Base-by-base conservation (phyloP, 1,140 invertebrate genomes). In the Gryllus bimaculatus region DNA sequence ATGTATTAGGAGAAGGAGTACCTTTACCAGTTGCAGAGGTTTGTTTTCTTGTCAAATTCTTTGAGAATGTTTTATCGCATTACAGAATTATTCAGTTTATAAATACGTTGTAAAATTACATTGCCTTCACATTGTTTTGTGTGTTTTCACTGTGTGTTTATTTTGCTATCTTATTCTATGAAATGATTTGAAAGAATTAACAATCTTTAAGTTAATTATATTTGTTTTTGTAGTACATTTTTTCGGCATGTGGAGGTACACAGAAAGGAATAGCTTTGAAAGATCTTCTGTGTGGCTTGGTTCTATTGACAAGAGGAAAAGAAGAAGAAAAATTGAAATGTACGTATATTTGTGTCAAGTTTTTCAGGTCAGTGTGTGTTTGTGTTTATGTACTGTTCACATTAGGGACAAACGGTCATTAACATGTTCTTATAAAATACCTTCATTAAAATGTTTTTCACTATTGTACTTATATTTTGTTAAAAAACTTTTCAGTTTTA, bases 281-380 rank as follows among this genome's bases (percentile, higher is more conserved):
- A 84, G 95, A 96, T 82, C 86, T 96, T 13, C 85, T 96, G 15
- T 94, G 93, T 86, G 94, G 93, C 5, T 87, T 96, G 74, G 94
- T 96, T 66, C 88, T 96, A 0, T 88, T 96, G 8, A 95, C 95
- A 7, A 91, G 93, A 82, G 95, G 94, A 77, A 92, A 89, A 20
- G 88, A 91, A 81, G 94, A 95, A 82, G 95, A 96, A 84, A 95
- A 94, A 89, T 92, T 94, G 77, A 93, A 92, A 86, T 89, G 94
- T 96, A 89, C 90, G 89, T 85, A 26, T 20, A 73, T 79, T 47
- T 48, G 26, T 21, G 47, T 77, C 76, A 39, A 39, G 10, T 66
- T 66, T 18, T 66, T 66, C 54, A 66, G 10, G 10, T 66, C 54
- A 66, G 10, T 66, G 54, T 66, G 54, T 66, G 54, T 66, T 66